These are phyloP conservation scores for Drosophila lowei DNA, from an alignment of 1,140 invertebrate species.

Conservation along the genomic window DNA sequence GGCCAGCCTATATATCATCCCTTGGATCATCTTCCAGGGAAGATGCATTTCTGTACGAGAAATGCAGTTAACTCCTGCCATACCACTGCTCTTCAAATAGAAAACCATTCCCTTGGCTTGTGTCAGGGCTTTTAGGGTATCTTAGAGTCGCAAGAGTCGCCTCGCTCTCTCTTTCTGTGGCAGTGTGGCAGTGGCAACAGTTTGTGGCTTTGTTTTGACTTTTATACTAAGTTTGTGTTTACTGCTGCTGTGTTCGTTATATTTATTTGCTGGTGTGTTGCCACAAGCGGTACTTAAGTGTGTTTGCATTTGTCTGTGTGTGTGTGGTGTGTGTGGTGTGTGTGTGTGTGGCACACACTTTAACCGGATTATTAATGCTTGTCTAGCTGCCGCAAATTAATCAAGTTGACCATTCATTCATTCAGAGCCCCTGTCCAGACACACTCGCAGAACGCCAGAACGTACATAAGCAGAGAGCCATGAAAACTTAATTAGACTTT, in stretches of 20 bases:
- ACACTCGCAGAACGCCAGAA: neutral
- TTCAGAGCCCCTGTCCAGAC: conserved; percentile 32
- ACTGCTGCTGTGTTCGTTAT: conserved; percentile 53
- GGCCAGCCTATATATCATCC: no score
- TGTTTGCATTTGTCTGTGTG: conserved; percentile 54
- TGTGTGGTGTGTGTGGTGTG: conserved; percentile 29
- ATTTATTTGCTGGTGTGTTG: conserved; percentile 56
- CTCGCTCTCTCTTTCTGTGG: conserved; percentile 8
- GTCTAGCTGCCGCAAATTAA: conserved; percentile 78
- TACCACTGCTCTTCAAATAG: no score
- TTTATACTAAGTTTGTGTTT: conserved; percentile 81
- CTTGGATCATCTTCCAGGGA: no score
- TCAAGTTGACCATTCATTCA: conserved; percentile 80
- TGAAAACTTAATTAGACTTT: conserved; percentile 80
- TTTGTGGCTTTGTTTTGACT: conserved; percentile 80
- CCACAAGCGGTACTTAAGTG: conserved; percentile 78
- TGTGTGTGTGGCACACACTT: conserved; percentile 63
- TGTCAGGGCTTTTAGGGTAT: no score
- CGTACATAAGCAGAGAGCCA: conserved; percentile 34
- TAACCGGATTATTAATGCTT: conserved; percentile 80
- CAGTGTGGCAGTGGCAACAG: conserved; percentile 57
- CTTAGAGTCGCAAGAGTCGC: neutral
- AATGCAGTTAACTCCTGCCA: no score
- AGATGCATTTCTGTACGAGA: no score
- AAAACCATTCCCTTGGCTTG: no score